Percentiles rank a stretch among this genome's conserved stretches.
Conservation (phyloP, 2,888 invertebrate species). For the Serripes groenlandicus region DNA sequence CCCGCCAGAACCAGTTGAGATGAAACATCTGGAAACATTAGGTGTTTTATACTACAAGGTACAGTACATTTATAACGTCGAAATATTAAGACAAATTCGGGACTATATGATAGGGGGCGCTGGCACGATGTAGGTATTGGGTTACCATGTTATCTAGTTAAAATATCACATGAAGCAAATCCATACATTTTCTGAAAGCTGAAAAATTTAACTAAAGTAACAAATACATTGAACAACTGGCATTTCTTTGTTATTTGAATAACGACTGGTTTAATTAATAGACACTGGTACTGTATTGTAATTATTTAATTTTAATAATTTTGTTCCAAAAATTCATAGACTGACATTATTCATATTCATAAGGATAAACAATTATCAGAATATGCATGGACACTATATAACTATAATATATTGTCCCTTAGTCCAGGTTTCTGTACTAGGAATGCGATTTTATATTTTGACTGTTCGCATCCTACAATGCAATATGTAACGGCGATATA, state of each 20-base stretch:
- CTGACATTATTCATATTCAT: no score
- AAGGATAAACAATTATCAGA: no score
- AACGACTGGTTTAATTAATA: no score
- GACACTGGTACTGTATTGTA: no score
- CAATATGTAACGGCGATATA: no score
- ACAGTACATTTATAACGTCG: background rate
- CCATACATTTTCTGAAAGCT: background rate
- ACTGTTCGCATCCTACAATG: no score
- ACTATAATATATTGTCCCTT: no score
- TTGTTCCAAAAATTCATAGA: no score
- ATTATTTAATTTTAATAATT: no score
- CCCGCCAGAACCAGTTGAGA: constrained; percentile 91
- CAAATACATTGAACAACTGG: background rate
- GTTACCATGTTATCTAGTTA: background rate
- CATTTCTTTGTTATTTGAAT: background rate
- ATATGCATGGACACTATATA: no score
- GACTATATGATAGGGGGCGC: background rate
- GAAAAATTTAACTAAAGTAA: background rate
- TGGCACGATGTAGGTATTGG: background rate
- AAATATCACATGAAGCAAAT: background rate
- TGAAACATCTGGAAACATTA: constrained; percentile 91
- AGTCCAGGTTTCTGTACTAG: no score
- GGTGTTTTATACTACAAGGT: constrained; percentile 97
- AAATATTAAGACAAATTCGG: background rate
- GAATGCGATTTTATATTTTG: no score